Evolutionary conservation across 1,140 invertebrate species (phyloP), one percentile per base, ranked within the genome.

Genomic region (Notospermus geniculatus): DNA sequence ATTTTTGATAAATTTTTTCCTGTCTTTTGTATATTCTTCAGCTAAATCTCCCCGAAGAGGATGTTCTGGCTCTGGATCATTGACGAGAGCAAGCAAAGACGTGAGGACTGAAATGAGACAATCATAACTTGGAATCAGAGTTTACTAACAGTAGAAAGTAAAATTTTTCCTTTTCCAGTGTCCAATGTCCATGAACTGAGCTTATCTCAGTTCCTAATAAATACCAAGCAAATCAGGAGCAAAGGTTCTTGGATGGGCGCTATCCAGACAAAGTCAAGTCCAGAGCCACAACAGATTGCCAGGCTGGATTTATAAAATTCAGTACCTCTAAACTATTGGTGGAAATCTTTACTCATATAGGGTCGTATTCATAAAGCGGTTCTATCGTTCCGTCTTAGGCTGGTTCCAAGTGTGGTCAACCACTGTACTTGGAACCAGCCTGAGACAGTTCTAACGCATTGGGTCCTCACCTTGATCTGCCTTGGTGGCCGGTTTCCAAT

Each of bases 401-500:
- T n/a, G n/a, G n/a, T n/a, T n/a, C n/a, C n/a, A n/a, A n/a, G n/a
- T n/a, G n/a, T n/a, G n/a, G n/a, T n/a, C n/a, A n/a, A n/a, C n/a
- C n/a, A n/a, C n/a, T n/a, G n/a, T n/a, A n/a, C n/a, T n/a, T n/a
- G n/a, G n/a, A n/a, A n/a, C n/a, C n/a, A n/a, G n/a, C n/a, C n/a
- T n/a, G n/a, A n/a, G n/a, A n/a, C n/a, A n/a, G n/a, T n/a, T n/a
- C n/a, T 43, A 43, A n/a, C 11, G 11, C n/a, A 13, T 13, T 13
- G 39, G 11, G 11, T 13, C n/a, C n/a, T 73, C 82, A 95, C 93
- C 93, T 89, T 99, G 96, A 83, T 98, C 96, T 68, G 95, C 97
- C 86, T 95, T 96, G 2, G 96, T 99, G 53, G 97, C 96, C 60
- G 97, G 97, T 83, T 99, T 99, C 97, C 97, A 99, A 83, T 98